Evolutionary conservation across 2,797 vertebrate genomes (phyloP), one percentile per base, ranked within the genome.

Genomic region (Carcharodon carcharias): DNA sequence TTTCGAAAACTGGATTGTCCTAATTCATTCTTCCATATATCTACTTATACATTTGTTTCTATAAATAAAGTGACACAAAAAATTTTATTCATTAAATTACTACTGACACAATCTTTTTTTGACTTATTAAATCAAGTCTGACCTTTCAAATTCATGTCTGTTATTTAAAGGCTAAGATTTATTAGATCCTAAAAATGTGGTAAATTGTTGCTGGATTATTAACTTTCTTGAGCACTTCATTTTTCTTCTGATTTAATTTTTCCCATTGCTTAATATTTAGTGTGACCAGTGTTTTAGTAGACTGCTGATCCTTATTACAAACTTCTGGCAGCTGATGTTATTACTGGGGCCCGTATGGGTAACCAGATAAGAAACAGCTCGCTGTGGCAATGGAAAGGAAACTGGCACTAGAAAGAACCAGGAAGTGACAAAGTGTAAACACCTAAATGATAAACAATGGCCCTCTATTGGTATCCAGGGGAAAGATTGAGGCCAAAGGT

Each of bases 361-460:
- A 95, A 95, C 45, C 67, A 95, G 94, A 56, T 95, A 95, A 95
- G 65, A 54, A 73, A 63, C n/a, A 65, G 40, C 45, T 73, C 8
- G 65, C 67, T 95, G 94, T 56, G 94, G 94, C 67, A 95, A 73
- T 54, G 67, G 94, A 56, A 69, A 73, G 65, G 67, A 73, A 73
- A 95, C 69, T 54, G 67, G 54, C 94, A 71, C 69, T 65, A 69
- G 67, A 95, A 95, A 71, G 45, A 45, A 28, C 94, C 45, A 95
- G 94, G 65, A 95, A 95, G 71, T 73, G 67, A 95, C 67, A 71
- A 69, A 73, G 94, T 95, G 67, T 95, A 71, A 73, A 73, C 45
- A 95, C 40, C 94, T 69, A 73, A 35, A 50, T 95, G 94, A 67
- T 73, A 95, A 95, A 95, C 65, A 95, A 95, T 73, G 94, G 35